phyloP scores from a whole-genome alignment of 2,888 invertebrate genomes.

The Lymantria monacha region DNA sequence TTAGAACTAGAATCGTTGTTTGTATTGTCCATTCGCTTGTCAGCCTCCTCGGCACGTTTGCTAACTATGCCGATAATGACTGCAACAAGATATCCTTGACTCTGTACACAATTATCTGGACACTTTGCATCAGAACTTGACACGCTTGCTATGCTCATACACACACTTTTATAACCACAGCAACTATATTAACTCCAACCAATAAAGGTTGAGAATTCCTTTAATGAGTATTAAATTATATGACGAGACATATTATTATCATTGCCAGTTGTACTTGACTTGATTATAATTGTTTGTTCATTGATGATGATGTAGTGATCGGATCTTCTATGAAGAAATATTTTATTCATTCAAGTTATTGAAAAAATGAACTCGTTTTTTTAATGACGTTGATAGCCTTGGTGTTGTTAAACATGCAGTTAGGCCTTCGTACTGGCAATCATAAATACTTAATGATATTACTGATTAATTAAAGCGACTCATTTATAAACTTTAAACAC shows the following conservation, averaged over 20 bases:
- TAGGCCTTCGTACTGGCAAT: constrained; percentile 6
- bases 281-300: constrained; percentile 40
- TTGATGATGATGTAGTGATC: constrained; percentile 14
- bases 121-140: constrained; percentile 70
- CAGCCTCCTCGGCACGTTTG: constrained; percentile 35
- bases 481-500: too few relatives aligned
- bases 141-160: constrained; percentile 46
- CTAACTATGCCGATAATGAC: constrained; percentile 48
- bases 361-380: constrained; percentile 5
- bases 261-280: constrained; percentile 67
- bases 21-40: constrained; percentile 26
- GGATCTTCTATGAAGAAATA: constrained; percentile 3
- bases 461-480: too few relatives aligned
- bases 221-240: constrained; percentile 67
- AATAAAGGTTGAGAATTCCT: constrained; percentile 51
- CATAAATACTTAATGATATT: too few relatives aligned
- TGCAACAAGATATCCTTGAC: constrained; percentile 72
- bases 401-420: constrained; percentile 6
- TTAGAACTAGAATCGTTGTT: constrained; percentile 22
- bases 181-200: constrained; percentile 37
- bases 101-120: constrained; percentile 75
- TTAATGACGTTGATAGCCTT: background rate
- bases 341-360: constrained; percentile 1
- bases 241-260: constrained; percentile 57
- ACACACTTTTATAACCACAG: constrained; percentile 29